Base-by-base conservation (phyloP, 2,888 invertebrate genomes). In the Phaonia tiefii region DNA sequence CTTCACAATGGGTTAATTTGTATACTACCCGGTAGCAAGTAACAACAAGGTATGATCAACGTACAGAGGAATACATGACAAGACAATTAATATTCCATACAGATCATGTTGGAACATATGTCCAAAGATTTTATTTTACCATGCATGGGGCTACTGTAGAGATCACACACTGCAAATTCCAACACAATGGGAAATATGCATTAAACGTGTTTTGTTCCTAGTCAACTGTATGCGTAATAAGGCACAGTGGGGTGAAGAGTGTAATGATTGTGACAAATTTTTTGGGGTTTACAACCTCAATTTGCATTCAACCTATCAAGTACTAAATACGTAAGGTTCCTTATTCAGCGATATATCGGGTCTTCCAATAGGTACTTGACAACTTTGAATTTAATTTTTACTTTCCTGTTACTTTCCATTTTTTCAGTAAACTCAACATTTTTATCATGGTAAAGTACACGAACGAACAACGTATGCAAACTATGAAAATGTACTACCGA, bases 81-180 rank as follows among this genome's bases (percentile, higher is more conserved):
- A 78, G 54, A 83, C 87, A 88, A 88, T 89, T 89, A 89, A 86
- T 89, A 89, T 89, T 87, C 89, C 85, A 85, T 83, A 83, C 89
- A 88, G 88, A 86, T 85, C 85, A 85, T 80, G 84, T 84, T 84
- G 86, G 85, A 89, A 89, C 89, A 89, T 86, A 89, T 89, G 89
- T 89, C 87, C 80, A 74, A 76, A 81, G 79, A 78, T 72, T 81
- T 75, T 80, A 75, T 74, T 71, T 78, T 72, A 78, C 26, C 78
- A 72, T 75, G 75, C 71, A 75, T 78, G 67, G 63, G 67, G 75
- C 78, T 78, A 75, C 78, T 63, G 81, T 78, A 49, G 51, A 67
- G 67, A 67, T 67, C 51, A 7, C 44, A 31, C 8, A 8, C 31
- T 5, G 31, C 31, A 37, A 37, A 13, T 8, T 5, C 22, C 13